Evolutionary conservation across 2,113 vertebrate genomes (phyloP), one percentile per base, ranked within the genome.

Genomic region (Chloropsis hardwickii): DNA sequence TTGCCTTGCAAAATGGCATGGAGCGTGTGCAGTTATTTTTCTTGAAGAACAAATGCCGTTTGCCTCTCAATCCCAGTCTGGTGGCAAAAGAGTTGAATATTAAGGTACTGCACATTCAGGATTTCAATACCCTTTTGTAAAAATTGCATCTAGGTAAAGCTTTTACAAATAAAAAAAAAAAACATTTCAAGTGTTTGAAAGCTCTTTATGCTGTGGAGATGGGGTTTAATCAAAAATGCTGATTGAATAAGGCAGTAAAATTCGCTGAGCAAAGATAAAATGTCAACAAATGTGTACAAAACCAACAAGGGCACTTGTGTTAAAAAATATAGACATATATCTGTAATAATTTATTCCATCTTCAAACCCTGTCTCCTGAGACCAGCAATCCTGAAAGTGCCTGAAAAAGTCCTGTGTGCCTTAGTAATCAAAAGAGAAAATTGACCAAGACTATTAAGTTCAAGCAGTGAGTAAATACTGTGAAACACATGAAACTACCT

Each of bases 1-100:
- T 97, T 86, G 98, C 99, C 51, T 98, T 99, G 54, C 99, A 99
- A 93, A 99, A 98, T 77, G 99, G 99, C 21, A 98, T 99, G 96
- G 99, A 99, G 95, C 98, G 98, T n/a, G 97, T 99, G 31, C 99
- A 99, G 95, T 98, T 98, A 28, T 99, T 99, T 95, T 99, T 99
- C 97, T 97, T 99, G 96, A 99, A 97, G 96, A 99, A 98, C 95
- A 98, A 97, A 90, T 99, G 99, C 58, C 98, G 98, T 65, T 97
- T 99, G 56, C 99, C 99, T 65, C 99, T 99, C 79, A 98, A 98
- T 94, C 99, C 99, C 89, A 99, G 99, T 92, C 98, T 99, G 70
- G 99, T 99, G 95, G 99, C 99, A 90, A 99, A 99, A 91, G 99
- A 99, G 77, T 97, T 99, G 47, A 99, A 99, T 95, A 90, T 99